Evolutionary conservation across 2,113 vertebrate species (phyloP).

Genomic region (Cricetomys ansorgei): DNA sequence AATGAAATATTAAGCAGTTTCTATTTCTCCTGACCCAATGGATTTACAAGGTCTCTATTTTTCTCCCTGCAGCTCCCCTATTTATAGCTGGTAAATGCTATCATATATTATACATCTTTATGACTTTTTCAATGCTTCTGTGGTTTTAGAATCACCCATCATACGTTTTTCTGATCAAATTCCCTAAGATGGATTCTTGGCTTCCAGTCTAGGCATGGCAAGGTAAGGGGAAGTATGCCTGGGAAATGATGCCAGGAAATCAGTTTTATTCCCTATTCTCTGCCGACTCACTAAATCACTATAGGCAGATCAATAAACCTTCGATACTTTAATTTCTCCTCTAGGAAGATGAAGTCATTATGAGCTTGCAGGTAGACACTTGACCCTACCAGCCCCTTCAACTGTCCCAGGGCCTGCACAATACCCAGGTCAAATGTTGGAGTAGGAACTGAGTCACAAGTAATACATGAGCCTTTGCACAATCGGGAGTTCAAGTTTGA

Average conservation of each 20-base stretch:
- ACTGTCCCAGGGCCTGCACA: neutral
- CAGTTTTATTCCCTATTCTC: conserved; percentile 72
- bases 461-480: neutral
- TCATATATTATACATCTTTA: conserved; percentile 84
- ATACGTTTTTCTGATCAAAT: conserved; percentile 77
- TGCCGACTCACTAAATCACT: conserved; percentile 69
- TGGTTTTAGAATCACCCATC: conserved; percentile 81
- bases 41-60: conserved; percentile 74
- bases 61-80: conserved; percentile 68
- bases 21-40: conserved; percentile 78
- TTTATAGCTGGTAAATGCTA: conserved; percentile 80
- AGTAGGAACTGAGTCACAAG: neutral
- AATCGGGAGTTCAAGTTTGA: neutral
- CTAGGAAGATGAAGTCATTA: conserved; percentile 65
- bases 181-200: conserved; percentile 71
- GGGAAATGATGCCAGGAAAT: conserved; percentile 73
- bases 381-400: neutral
- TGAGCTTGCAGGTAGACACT: conserved; percentile 3
- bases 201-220: conserved; percentile 54
- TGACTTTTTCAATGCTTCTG: conserved; percentile 80
- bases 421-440: neutral
- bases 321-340: conserved; percentile 75
- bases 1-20: conserved; percentile 83
- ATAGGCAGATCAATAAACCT: conserved; percentile 74
- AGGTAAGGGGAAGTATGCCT: conserved; percentile 58